Evolutionary conservation across 2,113 vertebrate species (phyloP).

Genomic region (Anguilla japonica): DNA sequence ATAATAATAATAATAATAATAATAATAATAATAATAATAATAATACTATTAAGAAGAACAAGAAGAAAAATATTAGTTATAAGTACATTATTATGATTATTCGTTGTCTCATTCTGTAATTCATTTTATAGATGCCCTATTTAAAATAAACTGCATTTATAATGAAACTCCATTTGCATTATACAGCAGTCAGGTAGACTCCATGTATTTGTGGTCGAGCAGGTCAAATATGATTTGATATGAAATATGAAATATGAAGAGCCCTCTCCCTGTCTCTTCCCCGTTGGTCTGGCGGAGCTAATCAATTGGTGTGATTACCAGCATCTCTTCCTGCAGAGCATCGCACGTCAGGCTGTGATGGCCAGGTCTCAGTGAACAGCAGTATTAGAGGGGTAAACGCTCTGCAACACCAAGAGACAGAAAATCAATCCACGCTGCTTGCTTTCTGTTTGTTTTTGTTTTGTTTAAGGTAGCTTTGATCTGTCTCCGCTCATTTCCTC

Average conservation of each 20-base stretch:
- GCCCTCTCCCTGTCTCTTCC: background rate
- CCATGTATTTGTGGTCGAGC: too few relatives aligned
- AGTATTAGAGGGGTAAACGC: background rate
- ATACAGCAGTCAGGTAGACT: too few relatives aligned
- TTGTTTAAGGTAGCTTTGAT: slow-evolving; percentile 19
- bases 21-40: background rate
- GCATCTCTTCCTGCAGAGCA: background rate
- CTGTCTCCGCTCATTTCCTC: background rate
- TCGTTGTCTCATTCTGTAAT: too few relatives aligned
- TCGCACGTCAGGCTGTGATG: background rate
- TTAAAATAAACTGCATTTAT: background rate
- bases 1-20: background rate
- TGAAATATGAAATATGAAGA: too few relatives aligned
- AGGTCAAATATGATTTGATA: too few relatives aligned
- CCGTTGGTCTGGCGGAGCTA: background rate
- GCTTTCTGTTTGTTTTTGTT: slow-evolving; percentile 12
- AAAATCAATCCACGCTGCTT: slow-evolving; percentile 21
- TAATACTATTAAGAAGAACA: too few relatives aligned
- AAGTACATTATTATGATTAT: too few relatives aligned
- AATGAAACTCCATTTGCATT: background rate
- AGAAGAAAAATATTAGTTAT: too few relatives aligned
- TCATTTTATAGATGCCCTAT: too few relatives aligned
- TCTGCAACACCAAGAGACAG: background rate
- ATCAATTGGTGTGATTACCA: background rate
- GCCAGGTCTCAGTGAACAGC: background rate